Conservation (phyloP, 2,888 invertebrate genomes). For the Cheilosia scutellata region DNA sequence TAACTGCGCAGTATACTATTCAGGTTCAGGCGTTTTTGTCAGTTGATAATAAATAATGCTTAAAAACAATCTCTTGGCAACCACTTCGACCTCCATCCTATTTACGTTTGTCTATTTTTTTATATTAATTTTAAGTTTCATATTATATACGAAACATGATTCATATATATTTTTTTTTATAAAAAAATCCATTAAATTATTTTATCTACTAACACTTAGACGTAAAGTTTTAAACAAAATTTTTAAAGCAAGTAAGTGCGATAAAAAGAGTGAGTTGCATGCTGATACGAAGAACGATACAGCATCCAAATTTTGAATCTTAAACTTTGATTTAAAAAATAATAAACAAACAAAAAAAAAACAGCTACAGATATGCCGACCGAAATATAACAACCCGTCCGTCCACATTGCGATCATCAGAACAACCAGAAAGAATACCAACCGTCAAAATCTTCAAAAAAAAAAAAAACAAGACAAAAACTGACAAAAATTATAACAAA, state of each 20-base stretch:
- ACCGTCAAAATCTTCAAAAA: constrained; percentile 49
- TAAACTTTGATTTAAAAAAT: constrained; percentile 28
- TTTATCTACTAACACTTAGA: constrained; percentile 68
- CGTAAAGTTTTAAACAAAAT: constrained; percentile 63
- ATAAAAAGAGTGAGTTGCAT: constrained; percentile 72
- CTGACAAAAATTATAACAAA: constrained; percentile 15
- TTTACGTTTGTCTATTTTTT: constrained; percentile 3
- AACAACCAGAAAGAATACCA: constrained; percentile 19
- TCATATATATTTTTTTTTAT: constrained; percentile 3
- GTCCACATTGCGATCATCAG: constrained; percentile 75
- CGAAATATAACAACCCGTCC: constrained; percentile 62
- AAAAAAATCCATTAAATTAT: constrained; percentile 42
- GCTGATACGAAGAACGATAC: constrained; percentile 74
- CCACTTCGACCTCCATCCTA: constrained; percentile 37
- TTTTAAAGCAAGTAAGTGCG: constrained; percentile 20
- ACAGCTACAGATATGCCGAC: constrained; percentile 63
- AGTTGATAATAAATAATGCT: too few relatives aligned
- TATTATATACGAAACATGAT: constrained; percentile 13
- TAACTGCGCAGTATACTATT: too few relatives aligned
- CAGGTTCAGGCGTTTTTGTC: too few relatives aligned
- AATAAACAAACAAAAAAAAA: constrained; percentile 40
- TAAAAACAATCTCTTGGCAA: too few relatives aligned
- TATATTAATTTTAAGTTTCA: constrained; percentile 18
- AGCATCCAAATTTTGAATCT: constrained; percentile 56
- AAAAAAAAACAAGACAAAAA: neutral